phyloP scores from a whole-genome alignment of 1,140 invertebrate species.

The Halesus radiatus region DNA sequence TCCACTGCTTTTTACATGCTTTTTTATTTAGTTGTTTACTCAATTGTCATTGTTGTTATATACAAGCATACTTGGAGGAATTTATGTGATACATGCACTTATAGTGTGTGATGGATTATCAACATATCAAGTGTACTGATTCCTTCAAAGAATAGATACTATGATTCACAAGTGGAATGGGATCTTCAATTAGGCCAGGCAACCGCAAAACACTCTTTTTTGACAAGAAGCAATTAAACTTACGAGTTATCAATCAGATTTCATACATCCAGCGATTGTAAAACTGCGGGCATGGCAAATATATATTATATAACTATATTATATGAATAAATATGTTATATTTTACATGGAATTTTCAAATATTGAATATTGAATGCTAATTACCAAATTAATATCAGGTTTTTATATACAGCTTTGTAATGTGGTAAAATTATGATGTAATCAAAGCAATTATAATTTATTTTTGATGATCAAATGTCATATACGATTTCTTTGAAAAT shows the following conservation, averaged over 20 bases:
- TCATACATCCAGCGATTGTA: slow-evolving; percentile 37
- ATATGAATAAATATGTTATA: slow-evolving; percentile 12
- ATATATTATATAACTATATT: slow-evolving; percentile 25
- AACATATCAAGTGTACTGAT: slow-evolving; percentile 31
- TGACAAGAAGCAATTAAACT: slow-evolving; percentile 1
- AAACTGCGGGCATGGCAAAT: slow-evolving; percentile 28
- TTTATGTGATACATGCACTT: slow-evolving; percentile 34
- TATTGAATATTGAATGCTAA: no score
- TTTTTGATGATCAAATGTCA: slow-evolving; percentile 19
- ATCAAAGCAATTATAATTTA: background rate
- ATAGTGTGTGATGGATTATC: slow-evolving; percentile 17
- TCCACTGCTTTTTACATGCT: slow-evolving; percentile 32
- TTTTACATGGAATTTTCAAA: slow-evolving; percentile 22
- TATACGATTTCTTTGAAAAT: slow-evolving; percentile 20
- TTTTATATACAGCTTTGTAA: no score
- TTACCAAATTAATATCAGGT: no score
- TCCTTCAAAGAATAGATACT: slow-evolving; percentile 34
- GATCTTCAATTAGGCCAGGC: slow-evolving; percentile 24
- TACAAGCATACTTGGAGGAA: slow-evolving; percentile 27
- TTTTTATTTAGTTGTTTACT: slow-evolving; percentile 24
- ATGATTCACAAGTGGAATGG: slow-evolving; percentile 23
- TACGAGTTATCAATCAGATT: slow-evolving; percentile 21
- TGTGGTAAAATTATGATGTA: no score
- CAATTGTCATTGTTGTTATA: slow-evolving; percentile 35
- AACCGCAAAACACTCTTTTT: background rate